These are phyloP conservation scores for Dendropsophus ebraccatus DNA, from an alignment of 2,113 vertebrate genomes.

Conservation along the genomic window DNA sequence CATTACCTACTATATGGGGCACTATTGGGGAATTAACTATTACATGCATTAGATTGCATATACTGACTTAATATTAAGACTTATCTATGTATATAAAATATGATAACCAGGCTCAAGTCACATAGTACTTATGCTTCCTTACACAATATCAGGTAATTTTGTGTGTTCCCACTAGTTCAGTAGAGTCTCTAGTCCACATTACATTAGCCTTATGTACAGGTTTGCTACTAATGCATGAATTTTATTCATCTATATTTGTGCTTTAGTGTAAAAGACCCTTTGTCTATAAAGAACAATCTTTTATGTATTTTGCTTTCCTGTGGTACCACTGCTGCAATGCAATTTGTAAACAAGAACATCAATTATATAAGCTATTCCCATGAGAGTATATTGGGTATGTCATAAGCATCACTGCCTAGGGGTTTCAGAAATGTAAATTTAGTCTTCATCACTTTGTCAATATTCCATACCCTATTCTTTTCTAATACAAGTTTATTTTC, in stretches of 20 bases:
- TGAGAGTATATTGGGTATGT: conserved; percentile 26
- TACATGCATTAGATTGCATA: too few relatives aligned
- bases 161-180: background rate
- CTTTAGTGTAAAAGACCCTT: background rate
- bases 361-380: conserved; percentile 23
- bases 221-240: background rate
- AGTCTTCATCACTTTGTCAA: conserved; percentile 28
- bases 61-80: too few relatives aligned
- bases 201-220: background rate
- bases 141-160: background rate
- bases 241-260: background rate
- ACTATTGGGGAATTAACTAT: too few relatives aligned
- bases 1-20: too few relatives aligned
- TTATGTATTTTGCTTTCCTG: background rate
- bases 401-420: background rate
- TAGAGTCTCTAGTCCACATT: background rate
- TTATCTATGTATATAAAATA: too few relatives aligned
- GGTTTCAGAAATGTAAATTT: conserved; percentile 23
- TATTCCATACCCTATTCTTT: conserved; percentile 19
- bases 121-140: too few relatives aligned
- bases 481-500: conserved; percentile 8
- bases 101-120: background rate
- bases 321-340: conserved; percentile 1
- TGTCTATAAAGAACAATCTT: background rate
- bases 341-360: conserved; percentile 31